Conservation (phyloP, 2,797 vertebrate genomes). For the Sorex maritimensis region DNA sequence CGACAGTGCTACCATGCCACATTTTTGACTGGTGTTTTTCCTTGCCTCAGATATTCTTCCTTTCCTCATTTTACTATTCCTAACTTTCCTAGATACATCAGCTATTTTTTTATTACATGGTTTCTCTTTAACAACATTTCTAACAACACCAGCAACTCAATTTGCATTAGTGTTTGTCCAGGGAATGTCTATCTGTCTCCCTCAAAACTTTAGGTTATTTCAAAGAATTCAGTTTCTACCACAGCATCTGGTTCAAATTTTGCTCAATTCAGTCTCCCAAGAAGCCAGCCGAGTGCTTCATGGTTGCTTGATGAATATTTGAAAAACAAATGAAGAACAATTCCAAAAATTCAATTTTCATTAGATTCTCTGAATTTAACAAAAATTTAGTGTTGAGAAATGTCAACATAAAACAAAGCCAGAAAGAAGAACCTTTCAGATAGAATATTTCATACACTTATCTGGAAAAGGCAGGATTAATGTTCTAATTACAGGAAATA, state of each 20-base stretch:
- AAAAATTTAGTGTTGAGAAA: slow-evolving; percentile 27
- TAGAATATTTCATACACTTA: slow-evolving; percentile 15
- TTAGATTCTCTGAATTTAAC: slow-evolving; percentile 46
- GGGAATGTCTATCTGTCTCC: background rate
- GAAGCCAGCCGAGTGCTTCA: background rate
- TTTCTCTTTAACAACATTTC: slow-evolving; percentile 53
- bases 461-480: slow-evolving; percentile 51
- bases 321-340: slow-evolving; percentile 27
- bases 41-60: background rate
- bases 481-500: background rate
- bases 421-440: slow-evolving; percentile 43
- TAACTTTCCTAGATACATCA: slow-evolving; percentile 14
- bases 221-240: background rate
- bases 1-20: no score
- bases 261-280: background rate
- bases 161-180: background rate
- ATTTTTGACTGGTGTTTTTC: background rate
- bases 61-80: background rate
- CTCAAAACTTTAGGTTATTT: background rate
- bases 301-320: slow-evolving; percentile 1
- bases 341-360: slow-evolving; percentile 26
- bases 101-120: slow-evolving; percentile 33
- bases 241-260: slow-evolving; percentile 14
- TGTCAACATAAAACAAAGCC: background rate
- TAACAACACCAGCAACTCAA: slow-evolving; percentile 11